phyloP scores from a whole-genome alignment of 1,140 invertebrate species.

The Magallana gigas region DNA sequence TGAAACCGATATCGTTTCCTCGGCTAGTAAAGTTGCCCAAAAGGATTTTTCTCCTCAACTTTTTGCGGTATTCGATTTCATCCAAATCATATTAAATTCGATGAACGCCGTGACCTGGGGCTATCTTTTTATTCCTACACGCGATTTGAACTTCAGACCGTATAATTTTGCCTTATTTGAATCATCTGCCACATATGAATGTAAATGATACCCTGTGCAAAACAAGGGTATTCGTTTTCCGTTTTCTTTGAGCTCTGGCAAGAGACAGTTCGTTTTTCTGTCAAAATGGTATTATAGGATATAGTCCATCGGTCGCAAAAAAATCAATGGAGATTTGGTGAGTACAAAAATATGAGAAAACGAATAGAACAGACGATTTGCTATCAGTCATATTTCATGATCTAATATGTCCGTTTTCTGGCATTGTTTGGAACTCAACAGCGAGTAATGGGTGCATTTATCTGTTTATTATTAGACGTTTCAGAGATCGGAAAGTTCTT shows the following conservation, averaged over 20 bases:
- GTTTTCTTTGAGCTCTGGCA: neutral
- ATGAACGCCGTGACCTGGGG: slow-evolving; percentile 17
- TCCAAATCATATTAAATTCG: slow-evolving; percentile 31
- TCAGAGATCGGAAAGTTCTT: neutral
- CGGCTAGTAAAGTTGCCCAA: neutral
- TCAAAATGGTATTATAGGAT: slow-evolving; percentile 13
- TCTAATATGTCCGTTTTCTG: slow-evolving; percentile 28
- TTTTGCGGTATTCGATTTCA: slow-evolving; percentile 28
- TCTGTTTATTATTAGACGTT: slow-evolving; percentile 23
- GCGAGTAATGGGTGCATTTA: slow-evolving; percentile 2
- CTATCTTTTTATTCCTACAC: slow-evolving; percentile 35
- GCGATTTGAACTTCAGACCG: slow-evolving; percentile 21
- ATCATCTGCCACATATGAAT: slow-evolving; percentile 18
- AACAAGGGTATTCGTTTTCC: neutral
- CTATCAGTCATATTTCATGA: neutral
- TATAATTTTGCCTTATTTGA: slow-evolving; percentile 32
- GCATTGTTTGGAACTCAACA: neutral
- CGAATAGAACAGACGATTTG: slow-evolving; percentile 11
- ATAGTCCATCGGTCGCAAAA: neutral
- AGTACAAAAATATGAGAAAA: slow-evolving; percentile 13
- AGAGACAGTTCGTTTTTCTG: neutral
- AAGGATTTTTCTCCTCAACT: neutral
- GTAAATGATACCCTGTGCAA: neutral
- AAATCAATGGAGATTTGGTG: slow-evolving; percentile 16
- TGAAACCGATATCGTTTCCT: slow-evolving; percentile 23